These are phyloP conservation scores for Thoracochromis brauschi DNA, from an alignment of 2,113 vertebrate species.

Conservation along the genomic window DNA sequence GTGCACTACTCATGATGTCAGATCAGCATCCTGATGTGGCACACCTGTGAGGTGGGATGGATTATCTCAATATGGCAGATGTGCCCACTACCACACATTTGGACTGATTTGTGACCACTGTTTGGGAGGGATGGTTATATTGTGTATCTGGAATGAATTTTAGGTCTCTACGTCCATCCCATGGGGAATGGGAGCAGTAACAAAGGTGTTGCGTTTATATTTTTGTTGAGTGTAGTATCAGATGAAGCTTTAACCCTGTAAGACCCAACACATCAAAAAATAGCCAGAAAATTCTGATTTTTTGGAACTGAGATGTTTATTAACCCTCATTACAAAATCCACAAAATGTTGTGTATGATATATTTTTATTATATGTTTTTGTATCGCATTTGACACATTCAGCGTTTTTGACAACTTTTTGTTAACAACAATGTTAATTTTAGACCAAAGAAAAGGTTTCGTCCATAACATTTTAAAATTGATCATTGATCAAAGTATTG, in stretches of 20 bases:
- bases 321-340: background rate
- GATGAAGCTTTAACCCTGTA: accelerated
- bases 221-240: background rate
- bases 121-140: too few relatives aligned
- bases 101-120: too few relatives aligned
- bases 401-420: accelerated
- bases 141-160: too few relatives aligned
- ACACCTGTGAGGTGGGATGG: too few relatives aligned
- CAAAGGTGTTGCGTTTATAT: too few relatives aligned
- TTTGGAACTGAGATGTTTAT: background rate
- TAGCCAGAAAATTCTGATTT: background rate
- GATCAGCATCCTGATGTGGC: too few relatives aligned
- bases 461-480: background rate
- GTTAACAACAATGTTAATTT: background rate
- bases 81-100: too few relatives aligned
- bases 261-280: background rate
- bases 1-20: too few relatives aligned
- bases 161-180: too few relatives aligned
- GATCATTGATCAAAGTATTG: background rate
- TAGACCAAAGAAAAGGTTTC: background rate
- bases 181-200: too few relatives aligned
- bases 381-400: background rate
- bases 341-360: background rate
- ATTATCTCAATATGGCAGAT: too few relatives aligned
- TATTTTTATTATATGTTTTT: background rate